A percentile compares a stretch with the other conserved stretches of the same genome.
These are phyloP conservation scores for Girardia tigrina DNA, from an alignment of 2,888 invertebrate species.

Conservation along the genomic window DNA sequence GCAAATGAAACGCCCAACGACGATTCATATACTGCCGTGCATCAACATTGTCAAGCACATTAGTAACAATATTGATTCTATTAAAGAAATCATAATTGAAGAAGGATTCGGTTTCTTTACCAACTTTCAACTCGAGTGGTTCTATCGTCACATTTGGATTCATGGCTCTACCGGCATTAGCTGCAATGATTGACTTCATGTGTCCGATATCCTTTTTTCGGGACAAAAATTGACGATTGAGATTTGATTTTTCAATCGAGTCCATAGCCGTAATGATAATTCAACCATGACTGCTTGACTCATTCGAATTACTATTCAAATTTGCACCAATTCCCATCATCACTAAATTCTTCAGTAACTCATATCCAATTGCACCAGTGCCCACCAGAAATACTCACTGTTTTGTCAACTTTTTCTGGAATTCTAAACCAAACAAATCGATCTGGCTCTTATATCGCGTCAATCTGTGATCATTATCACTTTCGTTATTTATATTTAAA, in stretches of 20 bases:
- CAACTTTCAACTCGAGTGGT: slow-evolving; percentile 60
- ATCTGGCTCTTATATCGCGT: slow-evolving; percentile 65
- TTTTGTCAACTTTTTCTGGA: slow-evolving; percentile 58
- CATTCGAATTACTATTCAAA: slow-evolving; percentile 39
- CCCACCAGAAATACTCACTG: slow-evolving; percentile 47
- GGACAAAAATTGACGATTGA: slow-evolving; percentile 94
- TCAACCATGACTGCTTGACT: not conserved
- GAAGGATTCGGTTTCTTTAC: slow-evolving; percentile 77
- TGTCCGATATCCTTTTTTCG: slow-evolving; percentile 69
- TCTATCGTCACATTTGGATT: slow-evolving; percentile 48
- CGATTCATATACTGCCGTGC: slow-evolving; percentile 92
- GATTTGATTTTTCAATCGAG: slow-evolving; percentile 89
- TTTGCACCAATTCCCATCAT: slow-evolving; percentile 78
- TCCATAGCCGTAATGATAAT: slow-evolving; percentile 78
- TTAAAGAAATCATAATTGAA: slow-evolving; percentile 91
- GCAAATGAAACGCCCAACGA: slow-evolving; percentile 86
- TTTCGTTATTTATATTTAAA: slow-evolving; percentile 33
- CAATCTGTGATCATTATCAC: not conserved
- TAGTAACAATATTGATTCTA: slow-evolving; percentile 77
- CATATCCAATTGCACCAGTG: slow-evolving; percentile 66
- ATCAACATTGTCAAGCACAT: slow-evolving; percentile 92
- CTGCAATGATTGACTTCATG: slow-evolving; percentile 72
- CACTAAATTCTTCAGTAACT: slow-evolving; percentile 89
- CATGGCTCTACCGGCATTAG: slow-evolving; percentile 59
- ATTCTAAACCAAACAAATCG: slow-evolving; percentile 76